These are phyloP conservation scores for Xanthia togata DNA, from an alignment of 2,888 invertebrate genomes.

Conservation along the genomic window DNA sequence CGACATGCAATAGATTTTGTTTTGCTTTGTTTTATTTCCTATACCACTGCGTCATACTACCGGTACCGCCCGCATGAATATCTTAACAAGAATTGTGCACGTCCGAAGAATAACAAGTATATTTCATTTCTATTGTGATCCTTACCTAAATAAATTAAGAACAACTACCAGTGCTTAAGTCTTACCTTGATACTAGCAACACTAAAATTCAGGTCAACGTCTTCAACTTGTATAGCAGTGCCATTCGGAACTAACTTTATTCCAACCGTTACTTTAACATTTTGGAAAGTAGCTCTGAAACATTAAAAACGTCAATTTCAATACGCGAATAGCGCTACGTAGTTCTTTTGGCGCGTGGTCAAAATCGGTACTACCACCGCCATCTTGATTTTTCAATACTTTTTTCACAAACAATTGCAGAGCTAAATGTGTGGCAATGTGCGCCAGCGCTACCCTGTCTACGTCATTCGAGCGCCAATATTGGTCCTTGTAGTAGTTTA, in stretches of 20 bases:
- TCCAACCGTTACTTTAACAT: constrained; percentile 34
- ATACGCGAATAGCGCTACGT: neutral
- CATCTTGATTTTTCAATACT: no score
- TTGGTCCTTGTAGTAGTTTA: no score
- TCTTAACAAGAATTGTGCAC: neutral
- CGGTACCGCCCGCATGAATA: neutral
- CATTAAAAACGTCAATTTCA: neutral
- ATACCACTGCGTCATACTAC: neutral
- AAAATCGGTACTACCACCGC: no score
- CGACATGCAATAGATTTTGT: constrained; percentile 14
- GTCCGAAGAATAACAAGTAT: neutral
- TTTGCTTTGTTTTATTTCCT: constrained; percentile 25
- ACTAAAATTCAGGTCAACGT: constrained; percentile 61
- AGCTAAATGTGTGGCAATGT: no score
- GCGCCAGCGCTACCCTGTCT: no score
- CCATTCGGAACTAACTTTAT: constrained; percentile 37
- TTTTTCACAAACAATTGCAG: no score
- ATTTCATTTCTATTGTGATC: neutral
- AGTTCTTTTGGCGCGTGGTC: no score
- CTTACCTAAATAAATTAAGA: neutral
- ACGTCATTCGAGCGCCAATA: no score
- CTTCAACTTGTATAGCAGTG: constrained; percentile 28
- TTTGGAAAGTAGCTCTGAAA: constrained; percentile 55
- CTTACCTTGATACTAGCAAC: constrained; percentile 62
- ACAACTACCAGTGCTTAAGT: neutral